Base-by-base conservation (phyloP, 1,140 invertebrate species). In the Geopemphigus sp. region DNA sequence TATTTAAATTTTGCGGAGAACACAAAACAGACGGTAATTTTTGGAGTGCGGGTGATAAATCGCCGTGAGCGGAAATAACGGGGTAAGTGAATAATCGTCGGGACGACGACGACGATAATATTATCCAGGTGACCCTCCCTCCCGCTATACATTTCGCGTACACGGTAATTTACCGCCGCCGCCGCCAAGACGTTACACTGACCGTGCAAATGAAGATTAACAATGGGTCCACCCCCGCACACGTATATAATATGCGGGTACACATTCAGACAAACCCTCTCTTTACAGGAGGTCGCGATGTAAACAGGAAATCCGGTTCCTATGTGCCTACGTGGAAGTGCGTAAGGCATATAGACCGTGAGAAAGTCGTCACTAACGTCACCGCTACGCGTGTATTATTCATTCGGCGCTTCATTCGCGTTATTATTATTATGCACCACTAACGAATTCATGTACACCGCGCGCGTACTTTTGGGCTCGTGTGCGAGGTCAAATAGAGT, bases 191-290 rank as follows among this genome's bases (percentile, higher is more conserved):
- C 32, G 57, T 76, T 61, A 76, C 73, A 61, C 73, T 76, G 73
- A 76, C 73, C 73, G 73, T 61, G 73, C 73, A 76, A 76, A 76
- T 61, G 56, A 76, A 76, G 54, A 59, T 76, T 76, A 59, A 76
- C 57, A 61, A 76, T 45, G 73, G 73, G n/a, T 59, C 73, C 73
- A 76, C 73, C 73, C 73, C 73, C 73, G 73, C 73, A 59, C 3
- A 56, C 32, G 50, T 26, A 57, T 17, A 32, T 57, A 45, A 45
- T 45, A 45, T 45, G 11, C 39, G 6, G 1, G 26, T 24, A 66
- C 32, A 29, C 39, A 8, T 22, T 45, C 12, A 22, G 19, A 39
- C 56, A 61, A 76, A 19, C 54, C 19, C 54, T 57, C 57, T 57
- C 72, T n/a, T 32, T 57, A 19, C 11, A 17, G 26, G 17, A 32